A percentile compares a stretch with the other conserved stretches of the same genome.
phyloP scores from a whole-genome alignment of 2,797 vertebrate genomes.

The Sebastes vulpes region DNA sequence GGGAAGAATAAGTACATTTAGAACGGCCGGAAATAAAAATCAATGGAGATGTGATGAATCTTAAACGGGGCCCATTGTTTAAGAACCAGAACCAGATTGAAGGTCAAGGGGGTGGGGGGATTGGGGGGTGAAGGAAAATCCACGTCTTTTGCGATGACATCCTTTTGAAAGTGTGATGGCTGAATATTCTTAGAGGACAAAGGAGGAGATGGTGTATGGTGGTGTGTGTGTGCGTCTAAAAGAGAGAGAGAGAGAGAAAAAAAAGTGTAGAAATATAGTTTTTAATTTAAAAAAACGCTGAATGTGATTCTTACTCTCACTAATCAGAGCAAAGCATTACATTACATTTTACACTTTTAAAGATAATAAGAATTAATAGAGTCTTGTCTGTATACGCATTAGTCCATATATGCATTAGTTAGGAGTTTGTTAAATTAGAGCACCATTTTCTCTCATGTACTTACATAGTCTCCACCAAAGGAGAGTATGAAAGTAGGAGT shows the following conservation, averaged over 20 bases:
- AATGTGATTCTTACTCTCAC: conserved; percentile 79
- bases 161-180: conserved; percentile 65
- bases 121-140: conserved; percentile 50
- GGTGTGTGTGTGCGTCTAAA: neutral
- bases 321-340: conserved; percentile 86
- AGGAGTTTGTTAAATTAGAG: conserved; percentile 80
- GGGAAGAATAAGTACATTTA: conserved; percentile 51
- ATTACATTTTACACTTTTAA: conserved; percentile 84
- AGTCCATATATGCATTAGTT: conserved; percentile 74
- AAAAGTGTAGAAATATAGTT: conserved; percentile 56
- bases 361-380: conserved; percentile 87
- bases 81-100: conserved; percentile 71
- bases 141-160: conserved; percentile 67
- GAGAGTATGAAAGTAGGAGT: conserved; percentile 67
- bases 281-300: conserved; percentile 77
- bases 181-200: conserved; percentile 72
- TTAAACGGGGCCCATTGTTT: conserved; percentile 73
- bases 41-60: conserved; percentile 70
- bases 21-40: conserved; percentile 62
- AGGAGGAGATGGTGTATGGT: conserved; percentile 48
- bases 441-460: conserved; percentile 76
- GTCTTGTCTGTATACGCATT: conserved; percentile 81
- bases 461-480: conserved; percentile 71
- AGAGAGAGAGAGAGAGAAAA: neutral
- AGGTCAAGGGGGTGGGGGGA: conserved; percentile 57